A percentile compares a stretch with the other conserved stretches of the same genome.
Conservation (phyloP, 2,888 invertebrate species). For the Lasius platythorax region DNA sequence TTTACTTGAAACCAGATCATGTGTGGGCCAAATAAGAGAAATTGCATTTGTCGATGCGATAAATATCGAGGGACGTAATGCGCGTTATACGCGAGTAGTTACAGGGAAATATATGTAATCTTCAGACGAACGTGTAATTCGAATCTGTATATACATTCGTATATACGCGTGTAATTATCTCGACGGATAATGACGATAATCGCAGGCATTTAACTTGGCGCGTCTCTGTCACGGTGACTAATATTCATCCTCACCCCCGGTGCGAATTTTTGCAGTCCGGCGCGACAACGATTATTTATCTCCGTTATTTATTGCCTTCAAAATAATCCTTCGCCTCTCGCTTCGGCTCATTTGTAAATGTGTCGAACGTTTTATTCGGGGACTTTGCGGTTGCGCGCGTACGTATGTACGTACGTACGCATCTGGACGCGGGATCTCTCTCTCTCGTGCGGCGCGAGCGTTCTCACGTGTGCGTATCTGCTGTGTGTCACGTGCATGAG, state of each 20-base stretch:
- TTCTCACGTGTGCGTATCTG: neutral
- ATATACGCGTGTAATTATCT: conserved; percentile 48
- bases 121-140: conserved; percentile 32
- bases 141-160: conserved; percentile 44
- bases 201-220: conserved; percentile 49
- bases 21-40: conserved; percentile 36
- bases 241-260: conserved; percentile 48
- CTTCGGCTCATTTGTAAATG: conserved; percentile 43
- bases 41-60: conserved; percentile 25
- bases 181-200: conserved; percentile 54
- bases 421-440: conserved; percentile 14
- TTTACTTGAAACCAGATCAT: neutral
- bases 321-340: conserved; percentile 36
- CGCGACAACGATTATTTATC: conserved; percentile 55
- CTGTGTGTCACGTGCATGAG: neutral
- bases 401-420: neutral
- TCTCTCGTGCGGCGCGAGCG: neutral
- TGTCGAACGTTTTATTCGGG: conserved; percentile 44
- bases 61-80: conserved; percentile 35
- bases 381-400: conserved; percentile 7
- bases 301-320: conserved; percentile 49
- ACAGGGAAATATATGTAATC: conserved; percentile 45
- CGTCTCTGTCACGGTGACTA: conserved; percentile 48
- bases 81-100: conserved; percentile 21
- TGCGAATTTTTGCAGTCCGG: conserved; percentile 36